Conservation (phyloP, 2,888 invertebrate genomes). For the Chrysopilus asiliformis region DNA sequence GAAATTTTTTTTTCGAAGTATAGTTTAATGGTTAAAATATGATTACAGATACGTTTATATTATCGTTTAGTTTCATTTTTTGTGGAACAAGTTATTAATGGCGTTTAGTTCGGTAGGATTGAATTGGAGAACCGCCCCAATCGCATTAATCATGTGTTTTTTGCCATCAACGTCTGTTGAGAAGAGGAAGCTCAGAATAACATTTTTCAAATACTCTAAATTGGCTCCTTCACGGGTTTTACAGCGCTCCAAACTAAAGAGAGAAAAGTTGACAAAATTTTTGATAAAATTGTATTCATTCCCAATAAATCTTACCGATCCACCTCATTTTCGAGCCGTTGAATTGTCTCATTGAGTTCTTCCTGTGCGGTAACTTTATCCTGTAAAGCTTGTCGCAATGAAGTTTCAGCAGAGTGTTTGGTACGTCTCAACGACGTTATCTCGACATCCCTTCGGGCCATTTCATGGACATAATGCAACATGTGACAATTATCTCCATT, state of each 20-base stretch:
- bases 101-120: constrained; percentile 52
- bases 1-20: too few species aligned
- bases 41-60: too few species aligned
- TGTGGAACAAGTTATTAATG: constrained; percentile 21
- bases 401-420: constrained; percentile 47
- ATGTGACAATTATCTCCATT: constrained; percentile 54
- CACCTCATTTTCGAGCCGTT: constrained; percentile 48
- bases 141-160: constrained; percentile 78
- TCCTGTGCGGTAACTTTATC: constrained; percentile 45
- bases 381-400: constrained; percentile 42
- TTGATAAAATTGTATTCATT: constrained; percentile 1
- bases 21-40: too few species aligned
- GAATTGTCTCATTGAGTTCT: constrained; percentile 34
- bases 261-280: constrained; percentile 9
- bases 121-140: constrained; percentile 72
- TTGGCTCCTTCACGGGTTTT: constrained; percentile 75
- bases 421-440: constrained; percentile 57
- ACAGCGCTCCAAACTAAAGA: constrained; percentile 48
- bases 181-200: constrained; percentile 66
- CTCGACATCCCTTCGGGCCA: constrained; percentile 67
- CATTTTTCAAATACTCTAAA: constrained; percentile 82
- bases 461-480: constrained; percentile 70
- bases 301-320: constrained; percentile 37
- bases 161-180: constrained; percentile 54
- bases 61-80: too few species aligned